These are phyloP conservation scores for Eupeodes latifasciatus DNA, from an alignment of 2,888 invertebrate genomes.

Conservation along the genomic window DNA sequence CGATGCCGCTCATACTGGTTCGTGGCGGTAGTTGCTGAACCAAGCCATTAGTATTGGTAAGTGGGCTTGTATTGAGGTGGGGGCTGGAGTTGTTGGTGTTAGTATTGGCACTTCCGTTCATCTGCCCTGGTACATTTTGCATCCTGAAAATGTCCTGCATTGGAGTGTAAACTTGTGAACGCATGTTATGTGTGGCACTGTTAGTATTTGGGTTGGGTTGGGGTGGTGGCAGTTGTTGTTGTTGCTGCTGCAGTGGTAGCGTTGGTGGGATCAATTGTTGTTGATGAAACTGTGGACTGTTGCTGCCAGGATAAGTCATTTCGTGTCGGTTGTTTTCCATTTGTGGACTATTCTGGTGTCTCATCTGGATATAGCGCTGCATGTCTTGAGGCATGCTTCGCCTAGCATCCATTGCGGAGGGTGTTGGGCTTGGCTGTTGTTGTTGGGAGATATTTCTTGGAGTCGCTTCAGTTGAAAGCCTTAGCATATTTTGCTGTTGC, in stretches of 20 bases:
- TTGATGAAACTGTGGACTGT: slow-evolving; percentile 76
- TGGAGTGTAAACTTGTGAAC: slow-evolving; percentile 81
- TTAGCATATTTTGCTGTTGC: slow-evolving; percentile 84
- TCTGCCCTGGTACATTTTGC: slow-evolving; percentile 79
- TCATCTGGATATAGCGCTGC: slow-evolving; percentile 82
- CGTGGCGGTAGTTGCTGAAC: slow-evolving; percentile 78
- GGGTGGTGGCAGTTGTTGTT: slow-evolving; percentile 75
- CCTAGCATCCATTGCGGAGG: slow-evolving; percentile 53
- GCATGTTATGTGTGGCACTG: slow-evolving; percentile 76
- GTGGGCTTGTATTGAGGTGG: slow-evolving; percentile 82
- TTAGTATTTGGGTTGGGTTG: slow-evolving; percentile 65
- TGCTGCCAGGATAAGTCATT: slow-evolving; percentile 61
- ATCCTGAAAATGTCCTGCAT: slow-evolving; percentile 81
- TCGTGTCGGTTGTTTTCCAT: slow-evolving; percentile 79
- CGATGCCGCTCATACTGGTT: slow-evolving; percentile 83
- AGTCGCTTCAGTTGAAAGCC: slow-evolving; percentile 84
- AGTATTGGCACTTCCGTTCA: slow-evolving; percentile 79
- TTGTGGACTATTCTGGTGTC: slow-evolving; percentile 77
- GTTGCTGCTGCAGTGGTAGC: slow-evolving; percentile 65
- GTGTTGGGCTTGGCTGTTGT: slow-evolving; percentile 73
- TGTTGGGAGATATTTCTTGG: slow-evolving; percentile 80
- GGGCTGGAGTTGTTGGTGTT: slow-evolving; percentile 82
- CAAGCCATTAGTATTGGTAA: slow-evolving; percentile 80
- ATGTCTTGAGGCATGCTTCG: slow-evolving; percentile 80
- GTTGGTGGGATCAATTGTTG: slow-evolving; percentile 80